Base-by-base conservation (phyloP, 1,140 invertebrate species). In the Geopemphigus sp. region DNA sequence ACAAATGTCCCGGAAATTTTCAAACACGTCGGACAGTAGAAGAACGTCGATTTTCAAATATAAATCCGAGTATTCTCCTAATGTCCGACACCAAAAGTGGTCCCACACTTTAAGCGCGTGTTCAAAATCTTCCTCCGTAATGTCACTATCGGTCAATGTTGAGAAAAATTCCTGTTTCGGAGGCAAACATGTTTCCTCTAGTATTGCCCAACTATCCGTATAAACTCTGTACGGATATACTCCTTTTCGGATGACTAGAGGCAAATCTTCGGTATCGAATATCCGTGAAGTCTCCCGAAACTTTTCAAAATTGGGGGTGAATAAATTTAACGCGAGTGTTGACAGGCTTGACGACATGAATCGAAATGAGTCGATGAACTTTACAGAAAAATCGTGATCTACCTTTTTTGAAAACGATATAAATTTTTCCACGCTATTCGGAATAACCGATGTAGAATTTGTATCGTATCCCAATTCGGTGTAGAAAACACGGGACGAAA, bases 1-100 rank as follows among this genome's bases (percentile, higher is more conserved):
- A 24, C 85, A 84, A 0, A 90, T 83, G 45, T 89, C 89, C 0
- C 82, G 59, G 19, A 80, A 82, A 63, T 80, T 80, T 66, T 86
- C 84, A 83, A 86, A 85, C 17, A 86, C 81, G 82, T 86, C 86
- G 17, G 83, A 85, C 84, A 39, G 32, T 39, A 39, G 32, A 39
- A 39, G 32, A 39, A 39, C 32, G 32, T 39, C 32, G 8, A 39
- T 39, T 39, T 85, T 86, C n/a, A 86, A 63, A 83, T 87, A 87
- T 10, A 86, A 70, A 82, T 87, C 83, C 15, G 83, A 84, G 82
- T 39, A 88, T 81, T 87, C 84, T 81, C 63, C 63, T 2, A 66
- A 14, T 4, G 63, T 3, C 32, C 32, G 32, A 39, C 32, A 39
- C 8, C 32, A 4, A 39, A 39, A 39, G 32, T 39, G 8, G 3